A percentile compares a stretch with the other conserved stretches of the same genome.
Evolutionary conservation across 37 sponge, comb jelly and placozoan genomes (phyloP).

Genomic region (Aplysina aerophoba): DNA sequence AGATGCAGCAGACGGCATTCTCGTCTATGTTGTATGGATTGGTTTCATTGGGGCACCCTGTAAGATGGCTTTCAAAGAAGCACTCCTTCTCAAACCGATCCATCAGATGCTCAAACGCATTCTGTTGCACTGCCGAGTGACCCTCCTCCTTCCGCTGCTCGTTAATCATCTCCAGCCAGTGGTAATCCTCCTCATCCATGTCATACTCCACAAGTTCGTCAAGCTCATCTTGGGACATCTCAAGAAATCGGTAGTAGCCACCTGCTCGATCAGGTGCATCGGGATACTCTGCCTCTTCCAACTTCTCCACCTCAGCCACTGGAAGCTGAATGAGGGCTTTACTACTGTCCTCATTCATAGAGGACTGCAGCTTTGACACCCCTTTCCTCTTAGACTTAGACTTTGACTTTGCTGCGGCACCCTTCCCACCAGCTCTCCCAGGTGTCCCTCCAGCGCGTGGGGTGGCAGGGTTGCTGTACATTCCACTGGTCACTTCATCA

Average conservation of each 20-base stretch:
- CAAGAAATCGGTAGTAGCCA: constrained; percentile 76
- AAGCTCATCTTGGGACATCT: constrained; percentile 79
- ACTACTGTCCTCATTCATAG: constrained; percentile 25
- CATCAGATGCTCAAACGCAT: constrained; percentile 95
- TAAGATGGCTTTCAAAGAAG: constrained; percentile 86
- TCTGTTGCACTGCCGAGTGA: constrained; percentile 75
- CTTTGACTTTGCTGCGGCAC: constrained; percentile 1
- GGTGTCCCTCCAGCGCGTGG: constrained; percentile 15
- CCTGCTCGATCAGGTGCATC: constrained; percentile 61
- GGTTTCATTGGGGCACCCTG: constrained; percentile 36
- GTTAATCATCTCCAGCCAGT: constrained; percentile 92
- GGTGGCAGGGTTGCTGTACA: constrained; percentile 23
- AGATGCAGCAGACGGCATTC: constrained; percentile 98
- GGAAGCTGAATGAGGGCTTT: constrained; percentile 23
- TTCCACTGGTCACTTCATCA: background rate
- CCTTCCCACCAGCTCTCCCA: constrained; percentile 23
- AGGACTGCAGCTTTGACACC: constrained; percentile 52
- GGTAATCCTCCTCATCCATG: constrained; percentile 98
- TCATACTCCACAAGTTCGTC: constrained; percentile 96
- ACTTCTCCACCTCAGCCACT: constrained; percentile 21
- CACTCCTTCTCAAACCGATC: constrained; percentile 96
- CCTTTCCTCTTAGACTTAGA: background rate
- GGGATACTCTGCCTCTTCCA: constrained; percentile 55
- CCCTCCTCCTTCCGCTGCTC: constrained; percentile 85
- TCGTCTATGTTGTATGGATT: constrained; percentile 94